Conservation (phyloP, 2,888 invertebrate species). For the Arenicola marina region DNA sequence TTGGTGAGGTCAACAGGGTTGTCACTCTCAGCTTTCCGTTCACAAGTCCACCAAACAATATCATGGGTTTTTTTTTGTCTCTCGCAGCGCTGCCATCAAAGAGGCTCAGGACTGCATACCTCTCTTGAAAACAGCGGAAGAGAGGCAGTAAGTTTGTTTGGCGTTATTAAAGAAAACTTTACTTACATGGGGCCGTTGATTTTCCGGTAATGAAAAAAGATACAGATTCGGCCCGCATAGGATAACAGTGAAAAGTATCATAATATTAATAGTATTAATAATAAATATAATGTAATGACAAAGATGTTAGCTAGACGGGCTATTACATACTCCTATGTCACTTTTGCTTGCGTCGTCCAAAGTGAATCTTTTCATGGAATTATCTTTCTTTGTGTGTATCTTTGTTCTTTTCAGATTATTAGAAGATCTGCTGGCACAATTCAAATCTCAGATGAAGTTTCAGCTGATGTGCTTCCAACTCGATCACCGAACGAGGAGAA, state of each 20-base stretch:
- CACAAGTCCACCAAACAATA: too few relatives aligned
- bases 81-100: slow-evolving; percentile 71
- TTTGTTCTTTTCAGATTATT: slow-evolving; percentile 46
- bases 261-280: too few relatives aligned
- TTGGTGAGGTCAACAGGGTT: too few relatives aligned
- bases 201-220: too few relatives aligned
- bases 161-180: neutral
- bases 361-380: neutral
- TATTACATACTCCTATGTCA: neutral
- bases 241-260: too few relatives aligned
- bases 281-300: too few relatives aligned
- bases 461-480: slow-evolving; percentile 60
- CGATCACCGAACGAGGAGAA: slow-evolving; percentile 10
- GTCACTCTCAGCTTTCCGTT: too few relatives aligned
- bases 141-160: slow-evolving; percentile 7
- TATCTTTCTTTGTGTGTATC: neutral
- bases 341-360: neutral
- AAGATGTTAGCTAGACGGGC: too few relatives aligned
- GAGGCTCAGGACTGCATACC: slow-evolving; percentile 69
- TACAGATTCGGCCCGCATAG: too few relatives aligned
- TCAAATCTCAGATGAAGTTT: slow-evolving; percentile 58
- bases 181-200: too few relatives aligned
- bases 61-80: slow-evolving; percentile 2
- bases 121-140: slow-evolving; percentile 29
- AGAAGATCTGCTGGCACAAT: slow-evolving; percentile 52